Conservation (phyloP, 1,140 invertebrate species). For the Pseudachorutes palmiensis region DNA sequence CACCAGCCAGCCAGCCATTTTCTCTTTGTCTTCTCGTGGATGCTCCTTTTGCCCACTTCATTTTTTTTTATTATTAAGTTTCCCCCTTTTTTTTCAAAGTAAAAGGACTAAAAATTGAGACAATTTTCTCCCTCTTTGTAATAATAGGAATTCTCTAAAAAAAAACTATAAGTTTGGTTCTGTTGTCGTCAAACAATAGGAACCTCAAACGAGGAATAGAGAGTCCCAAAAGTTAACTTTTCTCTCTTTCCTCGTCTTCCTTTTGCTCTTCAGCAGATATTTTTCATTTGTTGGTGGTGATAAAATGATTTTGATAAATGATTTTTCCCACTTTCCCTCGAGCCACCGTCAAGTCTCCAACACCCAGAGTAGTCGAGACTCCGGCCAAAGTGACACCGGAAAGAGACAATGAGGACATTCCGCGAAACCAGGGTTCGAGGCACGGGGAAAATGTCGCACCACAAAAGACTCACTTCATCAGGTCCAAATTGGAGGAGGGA, state of each 20-base stretch:
- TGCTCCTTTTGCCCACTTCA: neutral
- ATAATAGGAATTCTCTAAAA: neutral
- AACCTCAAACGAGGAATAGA: neutral
- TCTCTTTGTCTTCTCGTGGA: too few relatives aligned
- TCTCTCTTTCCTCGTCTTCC: too few relatives aligned
- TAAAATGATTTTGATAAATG: neutral
- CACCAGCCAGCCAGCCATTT: too few relatives aligned
- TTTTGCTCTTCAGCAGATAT: neutral
- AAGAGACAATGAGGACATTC: neutral
- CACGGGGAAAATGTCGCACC: too few relatives aligned
- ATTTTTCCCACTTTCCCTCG: neutral
- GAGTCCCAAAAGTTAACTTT: neutral
- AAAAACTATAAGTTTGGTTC: neutral
- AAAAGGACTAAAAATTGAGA: neutral
- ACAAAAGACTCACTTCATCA: too few relatives aligned
- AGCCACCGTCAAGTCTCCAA: too few relatives aligned
- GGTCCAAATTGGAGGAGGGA: too few relatives aligned
- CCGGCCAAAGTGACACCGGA: neutral
- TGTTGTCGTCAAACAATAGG: neutral
- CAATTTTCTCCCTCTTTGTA: neutral
- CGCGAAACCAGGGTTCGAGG: too few relatives aligned
- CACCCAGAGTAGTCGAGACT: neutral
- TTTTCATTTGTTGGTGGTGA: neutral
- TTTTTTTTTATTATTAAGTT: neutral
- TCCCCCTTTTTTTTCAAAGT: neutral